A percentile compares a stretch with the other conserved stretches of the same genome.
Conservation (phyloP, 2,888 invertebrate species). For the Gymnocheta viridis region DNA sequence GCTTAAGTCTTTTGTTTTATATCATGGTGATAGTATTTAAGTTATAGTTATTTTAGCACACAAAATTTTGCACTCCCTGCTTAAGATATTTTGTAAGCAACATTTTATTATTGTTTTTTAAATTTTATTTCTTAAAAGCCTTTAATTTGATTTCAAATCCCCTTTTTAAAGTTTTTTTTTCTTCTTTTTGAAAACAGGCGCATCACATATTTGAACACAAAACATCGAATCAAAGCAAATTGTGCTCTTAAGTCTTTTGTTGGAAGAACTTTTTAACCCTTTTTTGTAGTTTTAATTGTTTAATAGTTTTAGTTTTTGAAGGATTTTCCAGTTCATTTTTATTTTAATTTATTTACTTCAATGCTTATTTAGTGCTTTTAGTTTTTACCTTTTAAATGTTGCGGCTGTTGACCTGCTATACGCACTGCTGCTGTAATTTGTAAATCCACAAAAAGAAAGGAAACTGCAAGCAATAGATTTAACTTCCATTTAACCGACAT, state of each 20-base stretch:
- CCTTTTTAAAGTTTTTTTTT: too few relatives aligned
- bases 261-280: neutral
- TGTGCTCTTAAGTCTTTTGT: too few relatives aligned
- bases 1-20: neutral
- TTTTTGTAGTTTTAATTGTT: neutral
- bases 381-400: constrained; percentile 84
- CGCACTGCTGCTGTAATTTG: constrained; percentile 81
- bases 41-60: too few relatives aligned
- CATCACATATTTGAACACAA: neutral
- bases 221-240: too few relatives aligned
- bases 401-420: constrained; percentile 83
- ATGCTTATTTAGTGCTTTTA: neutral
- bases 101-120: too few relatives aligned
- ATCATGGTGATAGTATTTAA: too few relatives aligned
- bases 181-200: too few relatives aligned
- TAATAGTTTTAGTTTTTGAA: neutral
- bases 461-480: constrained; percentile 74
- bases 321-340: neutral
- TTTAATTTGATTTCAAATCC: too few relatives aligned
- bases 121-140: too few relatives aligned
- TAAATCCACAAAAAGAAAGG: constrained; percentile 76
- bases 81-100: too few relatives aligned
- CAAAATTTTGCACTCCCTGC: too few relatives aligned
- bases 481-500: constrained; percentile 80
- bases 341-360: neutral